Evolutionary conservation across 2,888 invertebrate genomes (phyloP).

Genomic region (Operophtera brumata): DNA sequence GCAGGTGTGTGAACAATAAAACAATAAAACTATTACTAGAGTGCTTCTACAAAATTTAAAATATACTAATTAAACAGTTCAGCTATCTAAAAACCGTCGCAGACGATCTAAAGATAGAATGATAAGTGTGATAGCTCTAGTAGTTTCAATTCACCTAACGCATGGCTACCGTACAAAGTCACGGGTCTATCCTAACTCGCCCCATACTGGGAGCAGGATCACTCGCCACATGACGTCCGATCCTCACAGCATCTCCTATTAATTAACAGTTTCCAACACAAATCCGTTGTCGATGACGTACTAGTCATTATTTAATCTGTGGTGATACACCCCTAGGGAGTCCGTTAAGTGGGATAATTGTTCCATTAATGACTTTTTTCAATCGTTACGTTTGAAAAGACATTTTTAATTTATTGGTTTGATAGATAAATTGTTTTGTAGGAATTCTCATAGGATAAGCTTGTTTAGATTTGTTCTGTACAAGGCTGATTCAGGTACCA

Average conservation of each 20-base stretch:
- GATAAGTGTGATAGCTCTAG: too few relatives aligned
- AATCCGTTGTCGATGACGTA: slow-evolving; percentile 39
- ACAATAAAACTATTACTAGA: too few relatives aligned
- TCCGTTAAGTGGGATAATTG: slow-evolving; percentile 51
- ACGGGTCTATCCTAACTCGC: slow-evolving; percentile 42
- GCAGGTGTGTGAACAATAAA: too few relatives aligned
- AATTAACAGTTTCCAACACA: slow-evolving; percentile 61
- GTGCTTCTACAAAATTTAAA: too few relatives aligned
- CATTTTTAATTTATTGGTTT: slow-evolving; percentile 1
- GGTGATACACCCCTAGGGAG: slow-evolving; percentile 55
- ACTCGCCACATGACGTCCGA: slow-evolving; percentile 51
- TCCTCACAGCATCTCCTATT: slow-evolving; percentile 37
- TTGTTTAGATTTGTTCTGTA: too few relatives aligned
- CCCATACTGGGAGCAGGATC: slow-evolving; percentile 51
- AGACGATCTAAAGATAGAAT: too few relatives aligned
- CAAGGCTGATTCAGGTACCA: too few relatives aligned
- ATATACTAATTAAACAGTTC: too few relatives aligned
- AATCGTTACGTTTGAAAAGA: slow-evolving; percentile 20
- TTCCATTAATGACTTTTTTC: slow-evolving; percentile 34
- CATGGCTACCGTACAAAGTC: slow-evolving; percentile 41
- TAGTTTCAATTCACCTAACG: slow-evolving; percentile 12
- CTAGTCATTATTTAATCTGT: slow-evolving; percentile 14
- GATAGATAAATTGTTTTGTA: not conserved
- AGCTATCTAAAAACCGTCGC: too few relatives aligned
- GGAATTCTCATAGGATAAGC: too few relatives aligned